phyloP scores from a whole-genome alignment of 2,888 invertebrate species.

The Drosophila nr. perissopoda region DNA sequence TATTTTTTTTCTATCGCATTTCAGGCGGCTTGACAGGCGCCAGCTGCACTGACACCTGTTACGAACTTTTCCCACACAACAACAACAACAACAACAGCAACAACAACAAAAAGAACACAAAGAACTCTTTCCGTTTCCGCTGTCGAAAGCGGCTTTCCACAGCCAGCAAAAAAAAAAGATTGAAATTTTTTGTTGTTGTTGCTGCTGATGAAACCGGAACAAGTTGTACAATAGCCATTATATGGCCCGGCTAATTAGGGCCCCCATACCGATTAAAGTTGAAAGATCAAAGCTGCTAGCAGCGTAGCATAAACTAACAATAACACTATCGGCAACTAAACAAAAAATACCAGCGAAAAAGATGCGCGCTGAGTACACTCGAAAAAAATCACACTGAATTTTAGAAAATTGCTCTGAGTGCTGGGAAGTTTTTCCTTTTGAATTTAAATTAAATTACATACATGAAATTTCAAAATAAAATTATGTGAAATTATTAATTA shows the following conservation, averaged over 20 bases:
- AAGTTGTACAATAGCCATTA: constrained; percentile 42
- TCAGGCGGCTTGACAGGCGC: constrained; percentile 66
- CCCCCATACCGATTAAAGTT: constrained; percentile 32
- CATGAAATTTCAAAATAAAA: background rate
- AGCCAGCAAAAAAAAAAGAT: constrained; percentile 28
- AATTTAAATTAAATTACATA: too few relatives aligned
- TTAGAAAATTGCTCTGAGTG: background rate
- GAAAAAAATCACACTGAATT: background rate
- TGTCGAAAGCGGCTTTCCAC: constrained; percentile 65
- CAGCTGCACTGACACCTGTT: constrained; percentile 56
- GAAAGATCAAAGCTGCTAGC: constrained; percentile 43
- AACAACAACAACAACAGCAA: constrained; percentile 19
- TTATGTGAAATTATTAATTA: too few relatives aligned
- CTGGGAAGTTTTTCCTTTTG: too few relatives aligned
- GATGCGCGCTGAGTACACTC: background rate
- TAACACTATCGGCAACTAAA: constrained; percentile 46
- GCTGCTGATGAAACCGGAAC: constrained; percentile 67
- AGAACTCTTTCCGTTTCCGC: constrained; percentile 55
- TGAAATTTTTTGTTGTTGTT: constrained; percentile 12
- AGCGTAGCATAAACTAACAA: constrained; percentile 36
- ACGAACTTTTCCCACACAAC: constrained; percentile 55
- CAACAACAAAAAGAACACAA: constrained; percentile 35
- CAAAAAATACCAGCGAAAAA: constrained; percentile 10
- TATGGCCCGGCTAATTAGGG: constrained; percentile 42
- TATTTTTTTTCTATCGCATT: constrained; percentile 57